Evolutionary conservation across 1,140 invertebrate genomes (phyloP), one percentile per base, ranked within the genome.

Genomic region (Drosophila pseudoananassae): DNA sequence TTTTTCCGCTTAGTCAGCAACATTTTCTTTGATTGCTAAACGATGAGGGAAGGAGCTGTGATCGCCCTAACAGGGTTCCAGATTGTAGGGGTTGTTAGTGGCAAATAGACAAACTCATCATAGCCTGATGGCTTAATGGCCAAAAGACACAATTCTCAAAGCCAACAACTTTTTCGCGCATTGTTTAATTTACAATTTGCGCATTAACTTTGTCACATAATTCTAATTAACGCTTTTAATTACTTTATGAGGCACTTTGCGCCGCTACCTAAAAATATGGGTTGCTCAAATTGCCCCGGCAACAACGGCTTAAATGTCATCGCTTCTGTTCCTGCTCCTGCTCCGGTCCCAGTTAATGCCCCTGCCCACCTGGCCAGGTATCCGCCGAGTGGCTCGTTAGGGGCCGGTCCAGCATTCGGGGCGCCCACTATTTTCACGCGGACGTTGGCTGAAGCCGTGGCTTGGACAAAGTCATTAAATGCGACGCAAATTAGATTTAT

Each of bases 401-500:
- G 61, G 56, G 57, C 57, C 50, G 57, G 59, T 50, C 57, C 50
- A 49, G 50, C 75, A 53, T 66, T 52, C 51, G 68, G 63, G 70
- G 53, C 49, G 54, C 71, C 76, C 71, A 69, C 76, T 56, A 84
- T 84, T 84, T 85, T 73, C 64, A 76, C 75, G 58, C 58, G 59
- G 54, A 58, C 77, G 76, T 51, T 68, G 68, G 40, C 29, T 49
- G 54, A 60, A 43, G 69, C 55, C 46, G 31, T 46, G 46, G 77
- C 63, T 60, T 64, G 81, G 89, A 89, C 89, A 89, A 87, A 90
- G 89, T 90, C 89, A 90, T 90, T 91, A 91, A 87, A 91, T 89
- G 81, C 85, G 89, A 90, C 89, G 76, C 84, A 91, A 91, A 91
- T 91, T 91, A 91, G 89, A 91, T 91, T 91, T 90, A 90, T 89